Percentiles rank a stretch among this genome's conserved stretches.
Conservation (phyloP, 2,797 vertebrate genomes). For the Streptopelia turtur region DNA sequence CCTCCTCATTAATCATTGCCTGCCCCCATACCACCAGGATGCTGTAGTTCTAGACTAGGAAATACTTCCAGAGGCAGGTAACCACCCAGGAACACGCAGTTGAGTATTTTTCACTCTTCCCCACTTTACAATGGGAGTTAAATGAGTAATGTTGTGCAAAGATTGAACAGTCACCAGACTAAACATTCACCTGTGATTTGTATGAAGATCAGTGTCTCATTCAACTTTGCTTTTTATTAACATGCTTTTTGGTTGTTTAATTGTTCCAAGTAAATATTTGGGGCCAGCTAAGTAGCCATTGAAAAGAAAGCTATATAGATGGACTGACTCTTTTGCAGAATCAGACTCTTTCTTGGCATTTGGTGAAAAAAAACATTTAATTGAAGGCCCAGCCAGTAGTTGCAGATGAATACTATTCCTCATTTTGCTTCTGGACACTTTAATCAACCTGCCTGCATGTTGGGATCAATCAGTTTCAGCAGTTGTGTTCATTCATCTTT, state of each 20-base stretch:
- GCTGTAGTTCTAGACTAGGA: not conserved
- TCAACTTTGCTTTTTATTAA: not conserved
- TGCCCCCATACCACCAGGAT: not conserved
- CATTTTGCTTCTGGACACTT: slow-evolving; percentile 76
- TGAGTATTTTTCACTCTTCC: not conserved
- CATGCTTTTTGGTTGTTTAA: not conserved
- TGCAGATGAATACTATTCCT: slow-evolving; percentile 71
- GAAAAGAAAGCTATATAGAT: not conserved
- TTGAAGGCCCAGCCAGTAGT: slow-evolving; percentile 63
- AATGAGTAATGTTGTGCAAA: not conserved
- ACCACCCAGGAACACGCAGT: fast-evolving
- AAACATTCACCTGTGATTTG: not conserved
- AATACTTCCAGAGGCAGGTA: not conserved
- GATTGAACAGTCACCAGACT: not conserved
- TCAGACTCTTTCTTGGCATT: slow-evolving; percentile 38
- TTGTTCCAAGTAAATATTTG: not conserved
- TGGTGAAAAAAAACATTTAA: slow-evolving; percentile 65
- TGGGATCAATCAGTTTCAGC: slow-evolving; percentile 74
- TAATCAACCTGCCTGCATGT: slow-evolving; percentile 73
- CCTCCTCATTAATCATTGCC: not conserved
- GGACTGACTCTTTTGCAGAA: not conserved
- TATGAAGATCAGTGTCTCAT: not conserved
- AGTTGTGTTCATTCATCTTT: slow-evolving; percentile 74
- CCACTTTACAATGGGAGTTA: not conserved
- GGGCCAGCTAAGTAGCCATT: not conserved